Evolutionary conservation across 2,888 invertebrate species (phyloP).

Genomic region (Palloptera scutellata): DNA sequence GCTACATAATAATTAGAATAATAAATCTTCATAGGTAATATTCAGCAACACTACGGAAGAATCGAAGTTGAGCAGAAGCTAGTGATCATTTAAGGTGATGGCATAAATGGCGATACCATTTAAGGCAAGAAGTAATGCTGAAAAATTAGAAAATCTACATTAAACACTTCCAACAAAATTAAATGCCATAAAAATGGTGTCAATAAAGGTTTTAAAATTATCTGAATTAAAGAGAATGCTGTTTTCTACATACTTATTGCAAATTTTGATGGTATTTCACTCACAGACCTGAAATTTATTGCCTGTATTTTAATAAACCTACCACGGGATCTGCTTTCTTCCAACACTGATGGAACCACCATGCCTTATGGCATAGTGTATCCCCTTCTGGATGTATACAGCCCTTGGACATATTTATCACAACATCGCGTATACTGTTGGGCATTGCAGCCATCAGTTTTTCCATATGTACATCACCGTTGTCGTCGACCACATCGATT

Average conservation of each 20-base stretch:
- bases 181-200: no score
- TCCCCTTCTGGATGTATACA: constrained; percentile 61
- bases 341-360: constrained; percentile 64
- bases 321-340: constrained; percentile 62
- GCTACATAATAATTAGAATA: constrained; percentile 17
- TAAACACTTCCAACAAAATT: no score
- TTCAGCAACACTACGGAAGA: neutral
- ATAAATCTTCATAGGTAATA: constrained; percentile 5
- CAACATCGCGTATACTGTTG: constrained; percentile 51
- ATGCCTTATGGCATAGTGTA: constrained; percentile 60
- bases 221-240: no score
- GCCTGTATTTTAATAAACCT: constrained; percentile 13
- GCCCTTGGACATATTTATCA: constrained; percentile 54
- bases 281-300: neutral
- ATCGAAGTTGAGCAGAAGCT: no score
- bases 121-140: constrained; percentile 34
- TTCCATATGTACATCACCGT: constrained; percentile 63
- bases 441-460: constrained; percentile 54
- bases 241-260: no score
- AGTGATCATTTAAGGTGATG: neutral
- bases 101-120: no score
- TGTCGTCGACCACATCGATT: constrained; percentile 59
- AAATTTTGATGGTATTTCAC: constrained; percentile 12
- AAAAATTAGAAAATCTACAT: constrained; percentile 14
- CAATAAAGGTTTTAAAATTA: no score